Percentiles rank a stretch among this genome's conserved stretches.
Conservation (phyloP, 92 coral and sea anemone genomes). For the Blastomussa wellsi region DNA sequence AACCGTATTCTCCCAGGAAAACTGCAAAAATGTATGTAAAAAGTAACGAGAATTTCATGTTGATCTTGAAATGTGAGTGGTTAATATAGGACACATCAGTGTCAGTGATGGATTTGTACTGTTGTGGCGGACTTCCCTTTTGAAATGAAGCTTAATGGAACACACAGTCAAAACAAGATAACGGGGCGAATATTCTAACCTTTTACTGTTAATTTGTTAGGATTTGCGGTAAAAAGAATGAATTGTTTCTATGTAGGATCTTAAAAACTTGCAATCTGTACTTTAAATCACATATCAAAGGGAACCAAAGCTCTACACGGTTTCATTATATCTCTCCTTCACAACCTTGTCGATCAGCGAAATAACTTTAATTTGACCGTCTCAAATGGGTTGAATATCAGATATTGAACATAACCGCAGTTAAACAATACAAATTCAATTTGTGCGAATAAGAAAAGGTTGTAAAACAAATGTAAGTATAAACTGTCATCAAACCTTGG, state of each 20-base stretch:
- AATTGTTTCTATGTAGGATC: not conserved
- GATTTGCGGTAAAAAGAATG: conserved; percentile 9
- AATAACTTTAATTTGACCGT: not conserved
- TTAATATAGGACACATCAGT: not conserved
- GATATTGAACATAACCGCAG: not conserved
- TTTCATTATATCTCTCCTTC: not conserved
- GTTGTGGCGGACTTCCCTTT: conserved; percentile 39
- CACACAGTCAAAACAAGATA: conserved; percentile 46
- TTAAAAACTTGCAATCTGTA: not conserved
- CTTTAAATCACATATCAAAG: not conserved
- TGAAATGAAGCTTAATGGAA: conserved; percentile 38
- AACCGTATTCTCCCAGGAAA: conserved; percentile 2
- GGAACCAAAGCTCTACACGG: not conserved
- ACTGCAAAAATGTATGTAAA: not conserved
- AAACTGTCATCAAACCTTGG: not conserved
- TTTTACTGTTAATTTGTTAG: conserved; percentile 9
- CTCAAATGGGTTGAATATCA: not conserved
- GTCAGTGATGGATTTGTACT: conserved; percentile 8
- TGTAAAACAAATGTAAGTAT: not conserved
- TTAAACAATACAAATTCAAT: not conserved
- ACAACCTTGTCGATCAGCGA: not conserved
- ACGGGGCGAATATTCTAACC: not conserved
- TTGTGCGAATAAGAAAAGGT: not conserved
- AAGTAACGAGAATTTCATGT: not conserved
- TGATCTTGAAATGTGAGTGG: not conserved